Evolutionary conservation across 2,113 vertebrate species (phyloP).

Genomic region (Symphodus melops): DNA sequence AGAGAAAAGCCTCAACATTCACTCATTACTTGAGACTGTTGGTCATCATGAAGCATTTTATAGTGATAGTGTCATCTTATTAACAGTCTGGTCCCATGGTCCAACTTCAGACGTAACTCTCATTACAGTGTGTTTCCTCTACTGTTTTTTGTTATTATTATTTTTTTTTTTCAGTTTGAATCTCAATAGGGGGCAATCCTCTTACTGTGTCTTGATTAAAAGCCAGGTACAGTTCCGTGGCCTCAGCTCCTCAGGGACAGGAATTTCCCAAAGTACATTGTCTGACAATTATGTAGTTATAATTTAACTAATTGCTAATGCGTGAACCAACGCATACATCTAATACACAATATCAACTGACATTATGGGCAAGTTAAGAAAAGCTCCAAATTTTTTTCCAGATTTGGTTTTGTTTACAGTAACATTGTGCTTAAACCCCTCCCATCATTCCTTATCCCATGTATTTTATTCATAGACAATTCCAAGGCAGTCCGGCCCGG

Average conservation of each 20-base stretch:
- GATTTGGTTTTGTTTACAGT: too few species aligned
- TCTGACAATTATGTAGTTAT: not conserved
- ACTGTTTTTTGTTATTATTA: too few species aligned
- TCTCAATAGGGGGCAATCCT: not conserved
- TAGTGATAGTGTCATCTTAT: too few species aligned
- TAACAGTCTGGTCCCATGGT: not conserved
- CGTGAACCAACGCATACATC: not conserved
- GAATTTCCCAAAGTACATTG: not conserved
- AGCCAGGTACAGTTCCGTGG: not conserved
- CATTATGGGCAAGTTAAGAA: not conserved
- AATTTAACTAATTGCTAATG: not conserved
- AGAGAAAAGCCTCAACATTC: not conserved
- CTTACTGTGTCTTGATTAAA: not conserved
- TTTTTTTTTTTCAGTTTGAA: not conserved
- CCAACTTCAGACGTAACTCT: not conserved
- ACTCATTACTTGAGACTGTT: not conserved
- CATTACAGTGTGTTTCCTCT: not conserved
- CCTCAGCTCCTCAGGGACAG: not conserved
- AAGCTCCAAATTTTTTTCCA: not conserved
- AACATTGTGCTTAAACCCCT: too few species aligned
- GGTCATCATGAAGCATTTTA: not conserved
- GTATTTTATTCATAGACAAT: too few species aligned
- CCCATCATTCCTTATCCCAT: too few species aligned
- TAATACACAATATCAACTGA: not conserved
- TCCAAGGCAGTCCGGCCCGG: too few species aligned